phyloP scores from a whole-genome alignment of 1,140 invertebrate species.

The Drosophila funebris region DNA sequence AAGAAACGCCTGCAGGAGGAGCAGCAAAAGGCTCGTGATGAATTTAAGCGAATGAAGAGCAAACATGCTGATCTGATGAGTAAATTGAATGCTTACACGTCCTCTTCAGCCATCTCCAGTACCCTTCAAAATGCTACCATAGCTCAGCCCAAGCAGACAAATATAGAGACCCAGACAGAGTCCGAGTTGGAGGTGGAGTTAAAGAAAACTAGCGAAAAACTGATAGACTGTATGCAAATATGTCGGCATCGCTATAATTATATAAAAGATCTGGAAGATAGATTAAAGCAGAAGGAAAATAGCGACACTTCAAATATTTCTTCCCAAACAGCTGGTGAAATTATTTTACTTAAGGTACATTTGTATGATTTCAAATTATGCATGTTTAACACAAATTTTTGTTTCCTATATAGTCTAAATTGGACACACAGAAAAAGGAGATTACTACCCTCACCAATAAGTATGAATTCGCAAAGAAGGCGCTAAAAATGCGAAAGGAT shows the following conservation, averaged over 20 bases:
- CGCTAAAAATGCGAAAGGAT: slow-evolving; percentile 49
- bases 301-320: slow-evolving; percentile 43
- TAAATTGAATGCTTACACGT: slow-evolving; percentile 23
- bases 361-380: not conserved
- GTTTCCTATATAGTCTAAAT: slow-evolving; percentile 37
- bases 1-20: slow-evolving; percentile 64
- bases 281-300: slow-evolving; percentile 54
- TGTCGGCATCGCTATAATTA: slow-evolving; percentile 49
- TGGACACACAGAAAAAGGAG: slow-evolving; percentile 50
- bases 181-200: slow-evolving; percentile 38
- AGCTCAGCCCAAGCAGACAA: not conserved
- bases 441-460: slow-evolving; percentile 33
- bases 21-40: slow-evolving; percentile 45
- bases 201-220: slow-evolving; percentile 38
- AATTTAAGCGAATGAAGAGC: slow-evolving; percentile 53
- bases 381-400: not conserved
- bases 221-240: slow-evolving; percentile 38
- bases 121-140: not conserved
- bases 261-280: slow-evolving; percentile 52
- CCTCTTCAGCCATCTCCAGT: not conserved
- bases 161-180: slow-evolving; percentile 54
- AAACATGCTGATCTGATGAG: slow-evolving; percentile 56
- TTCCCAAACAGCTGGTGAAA: slow-evolving; percentile 52
- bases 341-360: slow-evolving; percentile 44
- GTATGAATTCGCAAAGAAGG: slow-evolving; percentile 56